Evolutionary conservation across 1,140 invertebrate genomes (phyloP).

Genomic region (Penaeus indicus): DNA sequence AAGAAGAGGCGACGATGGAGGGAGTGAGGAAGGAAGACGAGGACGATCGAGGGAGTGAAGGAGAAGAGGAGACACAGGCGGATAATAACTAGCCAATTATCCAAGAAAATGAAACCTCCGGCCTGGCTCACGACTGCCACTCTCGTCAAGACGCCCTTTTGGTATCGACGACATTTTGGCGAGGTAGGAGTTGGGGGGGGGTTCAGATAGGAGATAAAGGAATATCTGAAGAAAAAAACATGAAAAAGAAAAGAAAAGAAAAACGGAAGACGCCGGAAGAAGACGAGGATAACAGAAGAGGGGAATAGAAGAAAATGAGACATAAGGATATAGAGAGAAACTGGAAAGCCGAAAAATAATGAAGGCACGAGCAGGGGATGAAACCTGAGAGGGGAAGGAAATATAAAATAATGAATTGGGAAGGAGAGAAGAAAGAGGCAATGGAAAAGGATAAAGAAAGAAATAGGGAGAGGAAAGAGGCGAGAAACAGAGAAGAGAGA

Average conservation of each 20-base stretch:
- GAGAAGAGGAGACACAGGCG: too few relatives aligned
- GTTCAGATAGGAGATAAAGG: not conserved
- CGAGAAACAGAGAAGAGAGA: not conserved
- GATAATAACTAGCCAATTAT: too few relatives aligned
- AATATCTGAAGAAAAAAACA: not conserved
- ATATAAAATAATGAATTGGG: not conserved
- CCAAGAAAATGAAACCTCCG: too few relatives aligned
- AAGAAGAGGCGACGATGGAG: too few relatives aligned
- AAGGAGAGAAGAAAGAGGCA: not conserved
- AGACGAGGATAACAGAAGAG: not conserved
- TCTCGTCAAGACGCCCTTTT: too few relatives aligned
- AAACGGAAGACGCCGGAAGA: not conserved
- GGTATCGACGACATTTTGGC: too few relatives aligned
- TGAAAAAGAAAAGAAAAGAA: not conserved
- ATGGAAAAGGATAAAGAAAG: not conserved
- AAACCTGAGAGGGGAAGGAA: not conserved
- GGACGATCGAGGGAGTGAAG: not conserved
- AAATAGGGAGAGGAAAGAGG: not conserved
- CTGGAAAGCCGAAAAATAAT: not conserved
- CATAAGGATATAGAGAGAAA: not conserved
- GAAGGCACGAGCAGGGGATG: not conserved
- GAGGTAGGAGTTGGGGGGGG: not conserved
- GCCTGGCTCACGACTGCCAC: too few relatives aligned
- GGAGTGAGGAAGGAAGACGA: too few relatives aligned
- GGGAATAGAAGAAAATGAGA: not conserved